phyloP scores from a whole-genome alignment of 2,113 vertebrate genomes.

The Anguilla rostrata region DNA sequence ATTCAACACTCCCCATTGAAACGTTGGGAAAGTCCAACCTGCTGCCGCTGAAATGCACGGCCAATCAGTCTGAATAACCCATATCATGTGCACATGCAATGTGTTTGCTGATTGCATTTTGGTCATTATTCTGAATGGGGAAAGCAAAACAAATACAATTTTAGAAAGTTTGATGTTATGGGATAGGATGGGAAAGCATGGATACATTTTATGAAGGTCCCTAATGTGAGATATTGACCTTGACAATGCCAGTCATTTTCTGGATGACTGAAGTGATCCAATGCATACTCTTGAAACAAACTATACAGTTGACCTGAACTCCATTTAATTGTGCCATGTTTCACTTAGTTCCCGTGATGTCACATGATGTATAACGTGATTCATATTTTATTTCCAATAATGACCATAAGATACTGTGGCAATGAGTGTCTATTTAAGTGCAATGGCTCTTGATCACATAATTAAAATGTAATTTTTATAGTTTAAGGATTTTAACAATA shows the following conservation, averaged over 20 bases:
- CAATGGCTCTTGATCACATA: too few species aligned
- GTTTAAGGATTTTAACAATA: too few species aligned
- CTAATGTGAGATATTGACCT: neutral
- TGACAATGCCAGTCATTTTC: neutral
- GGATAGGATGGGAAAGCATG: too few species aligned
- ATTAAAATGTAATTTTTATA: too few species aligned
- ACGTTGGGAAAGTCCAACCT: slow-evolving; percentile 39
- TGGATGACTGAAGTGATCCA: neutral
- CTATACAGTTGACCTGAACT: too few species aligned
- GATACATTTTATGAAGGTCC: too few species aligned
- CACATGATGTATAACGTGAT: too few species aligned
- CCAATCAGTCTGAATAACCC: neutral
- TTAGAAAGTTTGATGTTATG: neutral
- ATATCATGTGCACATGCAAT: neutral
- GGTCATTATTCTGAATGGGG: neutral
- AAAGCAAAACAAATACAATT: neutral
- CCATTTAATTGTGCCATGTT: too few species aligned
- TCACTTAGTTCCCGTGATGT: too few species aligned
- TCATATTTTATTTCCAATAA: too few species aligned
- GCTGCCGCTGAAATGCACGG: slow-evolving; percentile 43
- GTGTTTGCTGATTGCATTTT: neutral
- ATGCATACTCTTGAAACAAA: neutral
- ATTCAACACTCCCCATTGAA: slow-evolving; percentile 59
- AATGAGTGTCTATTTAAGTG: too few species aligned
- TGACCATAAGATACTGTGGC: too few species aligned